Base-by-base conservation (phyloP, 2,888 invertebrate species). In the Xestia c-nigrum region DNA sequence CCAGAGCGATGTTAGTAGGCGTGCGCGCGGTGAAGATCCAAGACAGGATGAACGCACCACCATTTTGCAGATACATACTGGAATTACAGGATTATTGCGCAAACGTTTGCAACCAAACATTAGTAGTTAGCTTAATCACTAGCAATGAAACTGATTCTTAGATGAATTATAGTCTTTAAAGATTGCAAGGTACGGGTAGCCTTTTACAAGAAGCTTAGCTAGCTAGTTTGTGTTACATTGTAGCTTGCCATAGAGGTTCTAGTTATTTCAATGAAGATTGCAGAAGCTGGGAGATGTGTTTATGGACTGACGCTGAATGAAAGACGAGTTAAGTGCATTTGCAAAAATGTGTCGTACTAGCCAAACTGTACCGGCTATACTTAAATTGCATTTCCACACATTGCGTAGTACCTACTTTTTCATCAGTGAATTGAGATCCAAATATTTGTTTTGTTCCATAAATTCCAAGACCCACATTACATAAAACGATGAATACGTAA, bases 61-160 rank as follows among this genome's bases (percentile, higher is more conserved):
- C 83, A 84, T 89, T 88, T 87, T 89, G 64, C 78, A 83, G 81
- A 84, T 81, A 84, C 81, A 74, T 80, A 86, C 90, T 81, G 80
- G 89, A 89, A 91, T 91, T 91, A 91, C 91, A 86, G 88, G 87
- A 83, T 79, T 85, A 83, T 83, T 84, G 89, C 88, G 83, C 90
- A 90, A 90, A 87, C 89, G 88, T 88, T 87, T 84, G 86, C 76
- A 86, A 87, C 86, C 82, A 85, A 88, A 87, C 89, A 91, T 93
- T 92, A 90, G 92, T 86, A 92, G 92, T 94, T 92, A 91, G 86
- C 83, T 89, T 93, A 93, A 94, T 93, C 91, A 89, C 90, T 77
- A 85, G 86, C 90, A 92, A 91, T 93, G 89, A 91, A 93, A 92
- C 90, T 85, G 88, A 92, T 91, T 89, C 85, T 82, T 76, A 87